These are phyloP conservation scores for Elachura formosa DNA, from an alignment of 2,113 vertebrate genomes.

Conservation along the genomic window DNA sequence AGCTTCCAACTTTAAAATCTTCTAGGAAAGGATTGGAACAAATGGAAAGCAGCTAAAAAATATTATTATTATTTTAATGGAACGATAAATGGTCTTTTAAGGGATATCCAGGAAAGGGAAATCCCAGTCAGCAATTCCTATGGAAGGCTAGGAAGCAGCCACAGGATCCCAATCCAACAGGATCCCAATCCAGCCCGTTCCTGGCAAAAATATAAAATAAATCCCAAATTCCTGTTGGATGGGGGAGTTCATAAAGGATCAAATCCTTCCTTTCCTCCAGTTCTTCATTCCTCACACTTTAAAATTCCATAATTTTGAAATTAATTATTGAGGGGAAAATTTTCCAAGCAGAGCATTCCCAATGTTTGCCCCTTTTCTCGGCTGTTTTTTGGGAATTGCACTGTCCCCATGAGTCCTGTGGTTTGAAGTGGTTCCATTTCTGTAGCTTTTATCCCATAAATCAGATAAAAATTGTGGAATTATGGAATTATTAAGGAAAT, in stretches of 20 bases:
- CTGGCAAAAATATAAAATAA: fast-evolving
- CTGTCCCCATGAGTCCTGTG: fast-evolving
- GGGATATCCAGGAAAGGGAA: neutral
- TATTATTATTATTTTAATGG: neutral
- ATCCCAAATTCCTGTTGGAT: neutral
- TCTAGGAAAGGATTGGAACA: neutral
- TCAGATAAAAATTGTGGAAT: neutral
- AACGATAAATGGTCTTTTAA: neutral
- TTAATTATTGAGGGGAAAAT: too few species aligned
- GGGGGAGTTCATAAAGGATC: neutral
- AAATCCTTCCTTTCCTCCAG: neutral
- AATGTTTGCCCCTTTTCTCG: neutral
- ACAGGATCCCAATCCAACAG: neutral
- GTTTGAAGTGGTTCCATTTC: neutral
- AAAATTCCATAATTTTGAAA: neutral
- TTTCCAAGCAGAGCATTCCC: neutral
- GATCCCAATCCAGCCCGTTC: neutral
- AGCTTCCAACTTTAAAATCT: neutral
- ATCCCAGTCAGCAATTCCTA: neutral
- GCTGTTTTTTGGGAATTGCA: neutral
- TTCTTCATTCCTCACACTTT: neutral
- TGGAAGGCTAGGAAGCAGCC: neutral
- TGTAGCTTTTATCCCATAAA: neutral
- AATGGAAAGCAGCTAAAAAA: neutral
- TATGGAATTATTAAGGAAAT: neutral